Evolutionary conservation across 2,113 vertebrate genomes (phyloP), one percentile per base, ranked within the genome.

Genomic region (Phaetusa simplex): DNA sequence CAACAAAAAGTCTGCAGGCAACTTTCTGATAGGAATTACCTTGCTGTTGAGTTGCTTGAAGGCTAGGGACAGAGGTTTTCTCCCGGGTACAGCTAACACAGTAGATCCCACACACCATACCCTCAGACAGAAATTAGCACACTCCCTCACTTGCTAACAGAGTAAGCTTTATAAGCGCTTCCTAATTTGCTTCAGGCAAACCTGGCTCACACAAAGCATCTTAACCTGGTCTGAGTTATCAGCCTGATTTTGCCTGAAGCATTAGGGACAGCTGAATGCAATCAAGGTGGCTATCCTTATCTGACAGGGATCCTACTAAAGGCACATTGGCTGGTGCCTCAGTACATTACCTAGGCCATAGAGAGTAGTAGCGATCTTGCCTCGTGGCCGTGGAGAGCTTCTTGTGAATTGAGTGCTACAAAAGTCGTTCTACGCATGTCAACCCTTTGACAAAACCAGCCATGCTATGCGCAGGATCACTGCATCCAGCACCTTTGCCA

Each of bases 91-190:
- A 67, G 12, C 11, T 30, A 82, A 30, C 3, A 1, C 42, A 74
- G 4, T 2, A 76, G 13, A 49, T 6, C 3, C 14, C 34, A 6
- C 6, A 11, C 0, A 3, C 12, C 4, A 24, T 0, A 2, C 3
- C 14, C 30, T 29, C 23, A 34, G 3, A 3, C 50, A 67, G 15
- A 42, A 26, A 20, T 8, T 5, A 21, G 17, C 11, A 8, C 6
- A 23, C 2, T 45, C 4, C 38, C 53, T 38, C 11, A 73, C 3
- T 13, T 62, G 7, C 3, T 42, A 2, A 10, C 15, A 62, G 49
- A 53, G 15, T 14, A 82, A 61, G 43, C 9, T 93, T 87, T 73
- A 23, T 53, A 79, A 79, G 23, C 6, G 30, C 30, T 87, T 83
- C 78, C 50, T 50, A 59, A 59, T 74, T 83, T 53, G 20, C 23